A percentile compares a stretch with the other conserved stretches of the same genome.
These are phyloP conservation scores for Larimichthys crocea DNA, from an alignment of 2,113 vertebrate genomes.

Conservation along the genomic window DNA sequence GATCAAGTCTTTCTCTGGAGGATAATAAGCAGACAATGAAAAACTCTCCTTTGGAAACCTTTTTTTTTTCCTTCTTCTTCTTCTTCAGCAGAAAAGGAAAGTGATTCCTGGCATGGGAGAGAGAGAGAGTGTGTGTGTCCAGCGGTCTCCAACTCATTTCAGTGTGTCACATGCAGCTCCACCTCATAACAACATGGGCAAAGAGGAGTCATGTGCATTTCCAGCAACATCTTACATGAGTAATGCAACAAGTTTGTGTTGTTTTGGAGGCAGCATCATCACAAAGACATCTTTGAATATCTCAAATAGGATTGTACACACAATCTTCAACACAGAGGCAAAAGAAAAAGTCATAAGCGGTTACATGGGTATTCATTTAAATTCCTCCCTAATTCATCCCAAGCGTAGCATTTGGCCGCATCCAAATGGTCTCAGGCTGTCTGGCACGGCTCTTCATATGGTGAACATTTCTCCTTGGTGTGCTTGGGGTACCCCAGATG, in stretches of 20 bases:
- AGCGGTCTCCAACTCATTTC: slow-evolving; percentile 40
- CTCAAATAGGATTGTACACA: slow-evolving; percentile 11
- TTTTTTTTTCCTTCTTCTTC: slow-evolving; percentile 18
- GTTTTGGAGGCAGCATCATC: not conserved
- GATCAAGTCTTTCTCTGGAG: slow-evolving; percentile 60
- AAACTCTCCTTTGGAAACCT: slow-evolving; percentile 60
- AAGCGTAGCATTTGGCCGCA: slow-evolving; percentile 64
- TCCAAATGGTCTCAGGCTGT: slow-evolving; percentile 64
- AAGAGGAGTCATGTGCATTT: slow-evolving; percentile 58
- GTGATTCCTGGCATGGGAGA: slow-evolving; percentile 41
- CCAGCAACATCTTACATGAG: slow-evolving; percentile 35
- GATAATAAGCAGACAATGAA: slow-evolving; percentile 67
- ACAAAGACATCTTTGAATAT: not conserved
- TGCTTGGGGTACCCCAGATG: slow-evolving; percentile 82
- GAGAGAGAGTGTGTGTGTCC: slow-evolving; percentile 17
- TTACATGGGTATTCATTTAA: slow-evolving; percentile 60
- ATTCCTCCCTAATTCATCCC: slow-evolving; percentile 66
- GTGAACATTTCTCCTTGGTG: slow-evolving; percentile 83
- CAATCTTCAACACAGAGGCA: slow-evolving; percentile 5
- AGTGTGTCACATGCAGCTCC: slow-evolving; percentile 57
- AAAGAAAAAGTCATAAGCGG: slow-evolving; percentile 33
- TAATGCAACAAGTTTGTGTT: slow-evolving; percentile 2
- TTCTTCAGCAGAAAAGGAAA: slow-evolving; percentile 45
- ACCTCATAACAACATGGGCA: slow-evolving; percentile 43
- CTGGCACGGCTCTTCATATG: slow-evolving; percentile 75